Conservation (phyloP, 2,113 vertebrate species). For the Mystacornis crossleyi region DNA sequence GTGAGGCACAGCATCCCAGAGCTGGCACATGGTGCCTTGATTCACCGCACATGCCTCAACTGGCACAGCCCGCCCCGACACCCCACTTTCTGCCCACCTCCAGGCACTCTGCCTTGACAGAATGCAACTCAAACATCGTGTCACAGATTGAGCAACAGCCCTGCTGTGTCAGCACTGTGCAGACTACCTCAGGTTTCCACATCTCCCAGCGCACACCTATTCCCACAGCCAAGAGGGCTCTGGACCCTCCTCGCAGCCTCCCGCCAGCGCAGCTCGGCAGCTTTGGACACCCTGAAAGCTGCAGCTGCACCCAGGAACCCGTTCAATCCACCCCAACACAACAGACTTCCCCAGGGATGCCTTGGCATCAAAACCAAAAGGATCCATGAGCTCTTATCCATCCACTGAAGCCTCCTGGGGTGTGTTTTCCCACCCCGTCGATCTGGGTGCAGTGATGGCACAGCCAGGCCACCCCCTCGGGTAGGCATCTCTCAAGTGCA, state of each 20-base stretch:
- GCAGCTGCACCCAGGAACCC: not conserved
- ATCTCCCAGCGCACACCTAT: rapidly evolving
- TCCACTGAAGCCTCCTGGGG: rapidly evolving
- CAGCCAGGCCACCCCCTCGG: rapidly evolving
- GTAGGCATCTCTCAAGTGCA: not conserved
- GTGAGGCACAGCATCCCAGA: not conserved
- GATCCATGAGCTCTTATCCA: rapidly evolving
- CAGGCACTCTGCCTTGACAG: not conserved
- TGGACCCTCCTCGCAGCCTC: not conserved
- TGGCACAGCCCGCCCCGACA: rapidly evolving
- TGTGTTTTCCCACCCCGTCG: rapidly evolving
- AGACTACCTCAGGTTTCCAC: not conserved
- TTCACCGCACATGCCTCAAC: not conserved
- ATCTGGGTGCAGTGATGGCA: not conserved
- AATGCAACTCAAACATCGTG: not conserved
- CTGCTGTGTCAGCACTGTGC: not conserved
- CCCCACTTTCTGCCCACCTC: not conserved
- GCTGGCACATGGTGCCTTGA: rapidly evolving
- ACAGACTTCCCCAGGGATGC: not conserved
- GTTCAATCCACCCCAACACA: not conserved
- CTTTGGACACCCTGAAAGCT: not conserved
- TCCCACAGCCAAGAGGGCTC: not conserved
- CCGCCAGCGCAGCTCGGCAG: rapidly evolving
- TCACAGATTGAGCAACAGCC: not conserved
- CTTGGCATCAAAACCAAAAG: not conserved